Evolutionary conservation across 2,888 invertebrate genomes (phyloP), one percentile per base, ranked within the genome.

Genomic region (Euproctis similis): DNA sequence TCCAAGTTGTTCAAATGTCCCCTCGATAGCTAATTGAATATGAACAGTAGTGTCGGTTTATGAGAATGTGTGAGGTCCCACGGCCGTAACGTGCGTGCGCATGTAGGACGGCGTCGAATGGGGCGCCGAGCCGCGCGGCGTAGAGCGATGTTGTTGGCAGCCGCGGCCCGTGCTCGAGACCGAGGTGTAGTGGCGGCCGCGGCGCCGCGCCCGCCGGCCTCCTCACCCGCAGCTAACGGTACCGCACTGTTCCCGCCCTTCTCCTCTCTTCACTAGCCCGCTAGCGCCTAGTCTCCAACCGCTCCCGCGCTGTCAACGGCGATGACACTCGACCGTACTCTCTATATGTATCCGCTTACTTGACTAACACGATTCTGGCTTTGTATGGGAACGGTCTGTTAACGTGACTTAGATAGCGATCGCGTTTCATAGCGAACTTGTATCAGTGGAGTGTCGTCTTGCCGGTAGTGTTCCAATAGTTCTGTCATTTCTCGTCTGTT

Each of bases 141-240:
- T 75, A 56, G 82, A 80, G 80, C 80, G 82, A 69, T 80, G 84
- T 78, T 81, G 81, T 77, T 80, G 81, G 80, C 78, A 81, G 80
- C 80, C 76, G 46, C 80, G 81, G 60, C 74, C 80, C 50, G 78
- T 73, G 70, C 71, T 84, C 68, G 85, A 84, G 84, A 85, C 84
- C 41, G 85, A 85, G 69, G 85, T 84, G 77, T 84, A 84, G 85
- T 75, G 78, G 82, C 78, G 82, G 80, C 70, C 80, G 78, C 81
- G 76, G 78, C 76, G 76, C 70, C 74, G 70, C 72, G 63, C 70
- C 53, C 61, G 67, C 63, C 80, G 78, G 74, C 76, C 73, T 71
- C 74, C 66, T 64, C 86, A 68, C 59, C 81, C 86, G 80, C 84
- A 75, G 73, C 82, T 67, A 49, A 78, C 81, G 82, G 81, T 81